Percentiles rank a stretch among this genome's conserved stretches.
These are phyloP conservation scores for Crossaster papposus DNA, from an alignment of 53 echinoderm and acorn worm species.

Conservation along the genomic window DNA sequence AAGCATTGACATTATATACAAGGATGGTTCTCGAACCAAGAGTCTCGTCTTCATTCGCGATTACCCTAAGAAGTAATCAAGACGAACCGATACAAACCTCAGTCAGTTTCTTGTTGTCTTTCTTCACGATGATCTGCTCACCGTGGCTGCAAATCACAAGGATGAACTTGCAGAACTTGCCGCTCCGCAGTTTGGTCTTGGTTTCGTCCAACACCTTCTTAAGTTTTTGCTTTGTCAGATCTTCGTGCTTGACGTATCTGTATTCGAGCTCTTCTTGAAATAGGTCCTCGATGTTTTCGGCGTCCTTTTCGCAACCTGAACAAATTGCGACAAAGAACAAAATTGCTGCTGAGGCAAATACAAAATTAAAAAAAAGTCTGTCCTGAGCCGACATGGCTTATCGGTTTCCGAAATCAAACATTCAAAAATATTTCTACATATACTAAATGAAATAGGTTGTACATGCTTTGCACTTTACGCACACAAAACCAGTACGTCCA, in stretches of 20 bases:
- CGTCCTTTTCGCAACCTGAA: constrained; percentile 62
- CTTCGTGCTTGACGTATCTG: constrained; percentile 34
- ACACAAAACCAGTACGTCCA: no score
- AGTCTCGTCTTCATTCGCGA: no score
- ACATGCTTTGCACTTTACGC: no score
- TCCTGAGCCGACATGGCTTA: no score
- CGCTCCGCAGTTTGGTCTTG: constrained; percentile 9
- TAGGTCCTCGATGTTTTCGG: constrained; percentile 23
- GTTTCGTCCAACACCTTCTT: constrained; percentile 20
- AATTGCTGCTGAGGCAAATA: no score
- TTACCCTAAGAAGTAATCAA: no score
- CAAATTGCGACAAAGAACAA: not conserved
- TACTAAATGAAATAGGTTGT: no score
- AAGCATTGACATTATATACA: no score
- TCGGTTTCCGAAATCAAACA: no score
- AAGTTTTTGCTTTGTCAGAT: constrained; percentile 60
- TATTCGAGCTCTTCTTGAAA: constrained; percentile 46
- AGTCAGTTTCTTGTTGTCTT: not conserved
- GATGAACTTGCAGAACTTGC: constrained; percentile 61
- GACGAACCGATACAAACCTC: constrained; percentile 29
- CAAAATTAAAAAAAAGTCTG: no score
- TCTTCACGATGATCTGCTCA: constrained; percentile 31
- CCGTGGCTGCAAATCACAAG: constrained; percentile 79
- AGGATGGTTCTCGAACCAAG: no score
- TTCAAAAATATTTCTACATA: no score